A percentile compares a stretch with the other conserved stretches of the same genome.
These are phyloP conservation scores for Galaxea fascicularis DNA, from an alignment of 92 coral and sea anemone species.

Conservation along the genomic window DNA sequence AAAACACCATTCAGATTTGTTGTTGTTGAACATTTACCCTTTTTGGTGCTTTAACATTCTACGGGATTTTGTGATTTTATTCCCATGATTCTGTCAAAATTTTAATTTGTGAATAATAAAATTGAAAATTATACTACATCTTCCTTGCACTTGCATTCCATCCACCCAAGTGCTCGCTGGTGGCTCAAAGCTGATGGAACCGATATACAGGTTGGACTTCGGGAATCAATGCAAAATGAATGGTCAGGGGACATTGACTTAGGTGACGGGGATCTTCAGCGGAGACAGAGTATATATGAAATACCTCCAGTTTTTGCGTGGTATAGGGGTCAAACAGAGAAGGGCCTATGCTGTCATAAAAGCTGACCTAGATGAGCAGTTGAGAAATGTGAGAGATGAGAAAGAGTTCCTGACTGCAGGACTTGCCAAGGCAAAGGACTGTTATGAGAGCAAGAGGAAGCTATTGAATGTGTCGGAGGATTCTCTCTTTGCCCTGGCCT, in stretches of 20 bases:
- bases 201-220: conserved; percentile 50
- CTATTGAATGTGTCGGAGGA: conserved; percentile 50
- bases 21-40: no score
- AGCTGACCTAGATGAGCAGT: conserved; percentile 41
- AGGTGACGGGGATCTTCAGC: conserved; percentile 34
- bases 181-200: conserved; percentile 53
- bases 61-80: background rate
- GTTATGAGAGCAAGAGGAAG: conserved; percentile 4
- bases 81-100: background rate
- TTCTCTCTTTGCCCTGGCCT: conserved; percentile 66
- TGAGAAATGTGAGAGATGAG: conserved; percentile 14
- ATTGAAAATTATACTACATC: background rate
- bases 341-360: conserved; percentile 20
- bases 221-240: conserved; percentile 41
- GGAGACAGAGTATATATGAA: conserved; percentile 25
- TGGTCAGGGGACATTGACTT: conserved; percentile 57
- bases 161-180: conserved; percentile 40
- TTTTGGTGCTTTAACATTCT: background rate
- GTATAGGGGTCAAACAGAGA: conserved; percentile 38
- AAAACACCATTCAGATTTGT: no score
- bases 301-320: conserved; percentile 42
- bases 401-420: conserved; percentile 28
- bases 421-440: conserved; percentile 35
- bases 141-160: conserved; percentile 6
- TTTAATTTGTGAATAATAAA: background rate